Base-by-base conservation (phyloP, 2,888 invertebrate species). In the Apamea epomidion region DNA sequence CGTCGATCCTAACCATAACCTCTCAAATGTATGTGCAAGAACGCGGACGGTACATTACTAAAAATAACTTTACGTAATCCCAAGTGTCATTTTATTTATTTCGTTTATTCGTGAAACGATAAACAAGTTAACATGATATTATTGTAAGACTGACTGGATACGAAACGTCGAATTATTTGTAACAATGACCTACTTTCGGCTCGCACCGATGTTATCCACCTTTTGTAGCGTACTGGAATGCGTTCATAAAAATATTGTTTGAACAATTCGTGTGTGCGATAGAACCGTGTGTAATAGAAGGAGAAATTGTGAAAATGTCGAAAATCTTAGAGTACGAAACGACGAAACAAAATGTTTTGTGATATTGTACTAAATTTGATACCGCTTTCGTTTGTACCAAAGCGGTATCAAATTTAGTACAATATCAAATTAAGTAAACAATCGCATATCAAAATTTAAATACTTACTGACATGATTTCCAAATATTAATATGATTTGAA, bases 131-230 rank as follows among this genome's bases (percentile, higher is more conserved):
- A 82, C 76, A 62, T 76, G 80, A 82, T 83, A 81, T 79, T 81
- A 74, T 79, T 80, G 51, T 75, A 68, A 74, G 80, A n/a, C 75
- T 72, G 37, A 78, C 74, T 83, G 81, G 76, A 84, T 68, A 81
- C 73, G 71, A 76, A 84, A 83, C 76, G 78, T 81, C 62, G 65
- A 83, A 88, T 65, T 74, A 80, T 85, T 74, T 85, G 83, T 87
- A 89, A 90, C 89, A 90, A 90, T 91, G 91, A 88, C 92, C 92
- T 91, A 92, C 89, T 92, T 93, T 87, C 78, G 68, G 80, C 68
- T 86, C 83, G 29, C 83, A 88, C 87, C 84, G 81, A 91, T 90
- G 89, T 91, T 92, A 94, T 92, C 91, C 90, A 81, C 90, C 90
- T 92, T 92, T 90, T 88, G 87, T 91, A 90, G 89, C 89, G 87